phyloP scores from a whole-genome alignment of 2,113 vertebrate species.

The Poecilia latipinna region DNA sequence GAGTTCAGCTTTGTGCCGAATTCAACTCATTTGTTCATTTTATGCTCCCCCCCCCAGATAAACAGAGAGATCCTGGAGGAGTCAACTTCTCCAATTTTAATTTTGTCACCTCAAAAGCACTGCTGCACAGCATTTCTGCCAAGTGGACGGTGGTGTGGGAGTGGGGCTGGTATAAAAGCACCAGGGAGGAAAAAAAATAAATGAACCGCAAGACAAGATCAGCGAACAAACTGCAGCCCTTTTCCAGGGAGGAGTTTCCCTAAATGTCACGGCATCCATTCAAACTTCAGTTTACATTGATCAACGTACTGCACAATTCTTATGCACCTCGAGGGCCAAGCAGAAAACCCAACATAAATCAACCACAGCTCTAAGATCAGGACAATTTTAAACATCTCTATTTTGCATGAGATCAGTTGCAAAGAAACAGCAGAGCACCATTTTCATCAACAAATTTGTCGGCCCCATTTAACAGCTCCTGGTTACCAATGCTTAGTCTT shows the following conservation, averaged over 20 bases:
- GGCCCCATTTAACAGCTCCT: constrained; percentile 24
- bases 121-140: constrained; percentile 45
- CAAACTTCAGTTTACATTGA: constrained; percentile 72
- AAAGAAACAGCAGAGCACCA: neutral
- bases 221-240: constrained; percentile 30
- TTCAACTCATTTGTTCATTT: constrained; percentile 54
- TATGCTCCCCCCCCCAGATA: constrained; percentile 35
- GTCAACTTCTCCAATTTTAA: constrained; percentile 45
- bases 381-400: constrained; percentile 23
- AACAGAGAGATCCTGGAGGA: constrained; percentile 41
- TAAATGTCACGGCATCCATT: constrained; percentile 73
- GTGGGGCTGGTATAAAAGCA: constrained; percentile 30
- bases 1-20: constrained; percentile 45
- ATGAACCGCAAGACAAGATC: constrained; percentile 30
- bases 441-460: constrained; percentile 21
- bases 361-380: constrained; percentile 46
- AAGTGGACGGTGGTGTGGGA: constrained; percentile 31
- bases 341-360: constrained; percentile 70
- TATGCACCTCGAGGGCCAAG: constrained; percentile 31
- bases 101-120: constrained; percentile 46
- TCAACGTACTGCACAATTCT: constrained; percentile 43
- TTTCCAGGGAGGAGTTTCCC: constrained; percentile 60
- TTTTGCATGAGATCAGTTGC: constrained; percentile 15
- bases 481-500: constrained; percentile 48
- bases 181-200: neutral